Conservation (phyloP, 2,113 vertebrate genomes). For the Phalacrocorax aristotelis region DNA sequence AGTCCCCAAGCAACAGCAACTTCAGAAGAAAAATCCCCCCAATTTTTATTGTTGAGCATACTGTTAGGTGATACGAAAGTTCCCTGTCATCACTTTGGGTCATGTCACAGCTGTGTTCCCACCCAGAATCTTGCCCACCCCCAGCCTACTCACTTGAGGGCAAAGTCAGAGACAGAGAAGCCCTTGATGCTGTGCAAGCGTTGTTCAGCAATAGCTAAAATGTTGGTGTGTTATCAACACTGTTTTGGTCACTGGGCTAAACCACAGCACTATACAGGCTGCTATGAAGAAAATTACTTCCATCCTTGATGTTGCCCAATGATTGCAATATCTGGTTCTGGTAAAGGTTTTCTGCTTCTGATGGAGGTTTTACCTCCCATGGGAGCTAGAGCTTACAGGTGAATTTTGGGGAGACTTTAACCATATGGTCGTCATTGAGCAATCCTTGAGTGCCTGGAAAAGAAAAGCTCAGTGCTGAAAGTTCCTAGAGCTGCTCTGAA, state of each 20-base stretch:
- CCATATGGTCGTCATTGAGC: background rate
- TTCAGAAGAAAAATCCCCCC: background rate
- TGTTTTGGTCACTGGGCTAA: background rate
- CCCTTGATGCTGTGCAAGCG: background rate
- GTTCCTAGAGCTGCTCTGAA: background rate
- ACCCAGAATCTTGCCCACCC: background rate
- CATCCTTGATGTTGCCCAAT: background rate
- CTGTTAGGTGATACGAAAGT: background rate
- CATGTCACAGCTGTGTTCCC: background rate
- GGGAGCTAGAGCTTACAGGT: background rate
- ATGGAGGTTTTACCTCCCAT: background rate
- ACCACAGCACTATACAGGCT: background rate
- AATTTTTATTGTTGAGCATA: background rate
- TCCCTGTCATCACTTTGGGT: background rate
- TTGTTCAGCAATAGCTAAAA: background rate
- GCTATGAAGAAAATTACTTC: background rate
- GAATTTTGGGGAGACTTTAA: background rate
- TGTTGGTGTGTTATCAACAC: background rate
- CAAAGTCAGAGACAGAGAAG: background rate
- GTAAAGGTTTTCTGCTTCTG: background rate
- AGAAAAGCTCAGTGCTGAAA: background rate
- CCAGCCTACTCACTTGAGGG: background rate
- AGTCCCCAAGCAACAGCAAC: background rate
- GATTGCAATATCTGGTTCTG: background rate
- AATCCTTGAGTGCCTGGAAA: background rate